Conservation (phyloP, 2,113 vertebrate species). For the Trogon melanurus region DNA sequence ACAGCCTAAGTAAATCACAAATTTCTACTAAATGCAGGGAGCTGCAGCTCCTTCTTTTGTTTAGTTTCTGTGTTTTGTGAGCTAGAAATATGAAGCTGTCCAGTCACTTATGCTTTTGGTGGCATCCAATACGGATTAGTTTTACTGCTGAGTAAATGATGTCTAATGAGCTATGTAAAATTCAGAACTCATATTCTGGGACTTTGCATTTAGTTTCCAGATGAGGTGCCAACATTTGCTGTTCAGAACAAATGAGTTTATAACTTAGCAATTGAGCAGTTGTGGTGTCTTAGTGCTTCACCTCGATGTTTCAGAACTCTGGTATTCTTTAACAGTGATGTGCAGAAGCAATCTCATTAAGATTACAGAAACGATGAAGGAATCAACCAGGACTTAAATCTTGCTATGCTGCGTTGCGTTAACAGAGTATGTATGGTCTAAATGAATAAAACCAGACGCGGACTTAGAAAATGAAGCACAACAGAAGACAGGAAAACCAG, state of each 20-base stretch:
- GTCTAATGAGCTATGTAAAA: not conserved
- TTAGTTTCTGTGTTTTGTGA: constrained; percentile 3
- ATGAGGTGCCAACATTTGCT: not conserved
- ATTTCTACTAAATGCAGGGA: not conserved
- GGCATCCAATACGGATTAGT: not conserved
- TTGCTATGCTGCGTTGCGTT: not conserved
- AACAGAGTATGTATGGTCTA: not conserved
- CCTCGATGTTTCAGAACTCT: not conserved
- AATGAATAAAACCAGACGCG: not conserved
- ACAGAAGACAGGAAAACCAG: not conserved
- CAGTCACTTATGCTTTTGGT: not conserved
- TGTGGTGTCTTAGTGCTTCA: not conserved
- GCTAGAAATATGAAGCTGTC: not conserved
- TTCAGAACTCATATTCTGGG: not conserved
- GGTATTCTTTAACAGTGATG: not conserved
- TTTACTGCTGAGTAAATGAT: not conserved
- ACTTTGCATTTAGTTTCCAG: not conserved
- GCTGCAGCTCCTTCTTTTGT: not conserved
- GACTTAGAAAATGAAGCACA: not conserved
- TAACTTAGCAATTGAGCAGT: not conserved
- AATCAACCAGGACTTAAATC: not conserved
- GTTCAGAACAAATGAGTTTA: not conserved
- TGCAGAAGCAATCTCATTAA: not conserved
- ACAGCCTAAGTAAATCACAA: not conserved
- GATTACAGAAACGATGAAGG: not conserved